A percentile compares a stretch with the other conserved stretches of the same genome.
Conservation (phyloP, 2,888 invertebrate species). For the Stegophylla sp. region DNA sequence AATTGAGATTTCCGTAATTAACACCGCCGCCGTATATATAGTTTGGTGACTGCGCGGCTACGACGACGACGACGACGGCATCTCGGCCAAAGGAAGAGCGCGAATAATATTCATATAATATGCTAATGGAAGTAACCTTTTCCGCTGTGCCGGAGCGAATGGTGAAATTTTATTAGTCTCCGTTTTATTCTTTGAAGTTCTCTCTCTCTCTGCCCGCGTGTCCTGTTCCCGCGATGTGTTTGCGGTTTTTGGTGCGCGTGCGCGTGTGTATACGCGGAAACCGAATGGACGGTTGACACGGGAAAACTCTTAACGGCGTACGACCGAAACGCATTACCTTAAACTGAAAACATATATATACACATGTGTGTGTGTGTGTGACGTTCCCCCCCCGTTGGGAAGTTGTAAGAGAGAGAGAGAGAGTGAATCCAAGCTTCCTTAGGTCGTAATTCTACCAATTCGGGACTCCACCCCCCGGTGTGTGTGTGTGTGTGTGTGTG, state of each 20-base stretch:
- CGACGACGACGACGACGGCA: too few species aligned
- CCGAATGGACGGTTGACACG: constrained; percentile 33
- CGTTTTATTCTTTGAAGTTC: constrained; percentile 27
- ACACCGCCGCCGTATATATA: too few species aligned
- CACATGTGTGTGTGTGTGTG: too few species aligned
- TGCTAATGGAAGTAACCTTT: constrained; percentile 46
- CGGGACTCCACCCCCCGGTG: not conserved
- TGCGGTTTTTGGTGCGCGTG: not conserved
- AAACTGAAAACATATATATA: constrained; percentile 38
- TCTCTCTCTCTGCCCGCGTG: too few species aligned
- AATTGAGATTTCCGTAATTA: constrained; percentile 54
- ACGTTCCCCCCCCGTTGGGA: constrained; percentile 38
- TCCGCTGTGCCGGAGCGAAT: not conserved
- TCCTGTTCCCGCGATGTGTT: not conserved
- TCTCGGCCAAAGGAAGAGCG: constrained; percentile 21
- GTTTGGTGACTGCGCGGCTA: not conserved
- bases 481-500: too few species aligned
- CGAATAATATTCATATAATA: constrained; percentile 51
- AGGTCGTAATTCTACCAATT: constrained; percentile 33
- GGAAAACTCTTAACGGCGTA: constrained; percentile 52
- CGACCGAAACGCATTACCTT: constrained; percentile 38
- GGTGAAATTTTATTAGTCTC: constrained; percentile 14
- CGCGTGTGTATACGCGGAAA: not conserved
- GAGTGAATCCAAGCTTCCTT: not conserved
- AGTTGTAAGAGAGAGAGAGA: not conserved